These are phyloP conservation scores for Nymphalis io DNA, from an alignment of 1,140 invertebrate species.

Conservation along the genomic window DNA sequence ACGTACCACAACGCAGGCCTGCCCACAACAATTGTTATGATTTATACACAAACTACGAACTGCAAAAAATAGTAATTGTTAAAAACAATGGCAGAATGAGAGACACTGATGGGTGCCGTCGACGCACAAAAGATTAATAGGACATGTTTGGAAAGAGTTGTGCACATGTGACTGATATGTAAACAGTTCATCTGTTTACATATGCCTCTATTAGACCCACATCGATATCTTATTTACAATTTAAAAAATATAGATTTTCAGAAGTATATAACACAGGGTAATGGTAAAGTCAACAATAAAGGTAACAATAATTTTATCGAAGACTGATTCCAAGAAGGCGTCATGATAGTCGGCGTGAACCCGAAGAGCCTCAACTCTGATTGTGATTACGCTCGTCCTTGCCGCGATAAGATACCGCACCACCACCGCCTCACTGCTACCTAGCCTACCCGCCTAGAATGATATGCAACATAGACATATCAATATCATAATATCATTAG, in stretches of 20 bases:
- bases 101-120: not conserved
- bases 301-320: too few species aligned
- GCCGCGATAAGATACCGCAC: slow-evolving; percentile 19
- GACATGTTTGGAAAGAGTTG: not conserved
- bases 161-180: slow-evolving; percentile 11
- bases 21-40: slow-evolving; percentile 4
- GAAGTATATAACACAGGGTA: too few species aligned
- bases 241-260: too few species aligned
- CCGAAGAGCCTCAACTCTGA: not conserved
- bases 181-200: not conserved
- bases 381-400: slow-evolving; percentile 19
- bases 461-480: too few species aligned
- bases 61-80: slow-evolving; percentile 24
- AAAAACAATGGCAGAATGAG: slow-evolving; percentile 18
- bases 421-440: not conserved
- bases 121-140: slow-evolving; percentile 2
- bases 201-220: not conserved
- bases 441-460: too few species aligned
- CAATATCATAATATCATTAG: too few species aligned
- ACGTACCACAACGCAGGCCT: slow-evolving; percentile 2
- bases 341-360: not conserved
- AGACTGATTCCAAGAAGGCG: too few species aligned
- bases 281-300: too few species aligned
- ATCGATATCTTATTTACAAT: too few species aligned
- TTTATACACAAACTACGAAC: slow-evolving; percentile 19